These are phyloP conservation scores for Chloroclysta siterata DNA, from an alignment of 2,888 invertebrate genomes.

Conservation along the genomic window DNA sequence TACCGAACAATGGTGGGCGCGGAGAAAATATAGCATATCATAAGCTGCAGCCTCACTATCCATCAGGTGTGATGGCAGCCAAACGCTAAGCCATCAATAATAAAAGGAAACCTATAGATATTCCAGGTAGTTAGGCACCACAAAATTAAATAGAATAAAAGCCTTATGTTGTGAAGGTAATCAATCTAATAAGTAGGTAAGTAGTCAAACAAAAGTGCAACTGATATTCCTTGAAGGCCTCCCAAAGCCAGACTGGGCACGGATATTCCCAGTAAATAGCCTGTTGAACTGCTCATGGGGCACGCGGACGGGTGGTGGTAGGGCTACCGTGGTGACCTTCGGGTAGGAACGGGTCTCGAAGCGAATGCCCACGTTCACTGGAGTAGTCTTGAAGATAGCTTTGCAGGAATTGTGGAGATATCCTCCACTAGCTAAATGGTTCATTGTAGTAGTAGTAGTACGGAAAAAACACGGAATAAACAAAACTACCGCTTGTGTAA, in stretches of 20 bases:
- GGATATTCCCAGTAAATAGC: conserved; percentile 52
- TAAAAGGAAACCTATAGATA: too few species aligned
- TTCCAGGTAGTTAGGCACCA: too few species aligned
- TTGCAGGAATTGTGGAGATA: conserved; percentile 54
- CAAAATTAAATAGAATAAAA: too few species aligned
- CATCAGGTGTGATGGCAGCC: too few species aligned
- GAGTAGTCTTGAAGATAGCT: conserved; percentile 63
- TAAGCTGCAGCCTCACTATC: too few species aligned
- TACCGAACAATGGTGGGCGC: too few species aligned
- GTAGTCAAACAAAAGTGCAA: conserved; percentile 31
- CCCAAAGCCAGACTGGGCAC: conserved; percentile 48
- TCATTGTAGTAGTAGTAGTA: conserved; percentile 53
- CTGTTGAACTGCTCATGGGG: conserved; percentile 40
- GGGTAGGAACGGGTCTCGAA: conserved; percentile 45
- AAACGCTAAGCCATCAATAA: too few species aligned
- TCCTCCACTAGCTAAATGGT: conserved; percentile 66
- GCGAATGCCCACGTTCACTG: conserved; percentile 54
- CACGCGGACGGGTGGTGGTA: conserved; percentile 38
- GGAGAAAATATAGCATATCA: too few species aligned
- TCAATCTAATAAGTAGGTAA: too few species aligned
- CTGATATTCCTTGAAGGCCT: conserved; percentile 37
- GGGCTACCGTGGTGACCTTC: conserved; percentile 7
- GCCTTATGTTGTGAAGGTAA: too few species aligned
- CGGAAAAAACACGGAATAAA: not conserved
- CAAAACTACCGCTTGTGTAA: not conserved